Evolutionary conservation across 1,140 invertebrate genomes (phyloP).

Genomic region (Oryctes rhinoceros): DNA sequence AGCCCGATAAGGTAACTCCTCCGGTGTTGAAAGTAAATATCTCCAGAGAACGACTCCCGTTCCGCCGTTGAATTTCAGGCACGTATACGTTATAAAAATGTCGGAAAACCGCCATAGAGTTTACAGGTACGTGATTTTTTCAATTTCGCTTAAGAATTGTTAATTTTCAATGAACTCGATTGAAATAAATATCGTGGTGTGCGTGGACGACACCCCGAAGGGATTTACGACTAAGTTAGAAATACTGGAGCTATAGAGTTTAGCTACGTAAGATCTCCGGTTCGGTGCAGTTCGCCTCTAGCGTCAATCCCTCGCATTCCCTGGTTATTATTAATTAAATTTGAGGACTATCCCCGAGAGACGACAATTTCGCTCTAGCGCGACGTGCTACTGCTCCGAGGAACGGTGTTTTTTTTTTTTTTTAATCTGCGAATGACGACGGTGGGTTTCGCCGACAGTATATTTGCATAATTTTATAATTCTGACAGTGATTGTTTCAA

Average conservation of each 20-base stretch:
- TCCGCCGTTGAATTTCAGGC: conserved; percentile 27
- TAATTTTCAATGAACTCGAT: conserved; percentile 6
- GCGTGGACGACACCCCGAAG: no score
- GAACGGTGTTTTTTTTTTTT: conserved; percentile 1
- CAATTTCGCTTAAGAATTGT: not conserved
- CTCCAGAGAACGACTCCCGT: not conserved
- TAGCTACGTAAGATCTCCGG: not conserved
- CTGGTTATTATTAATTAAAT: conserved; percentile 15
- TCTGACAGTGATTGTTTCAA: not conserved
- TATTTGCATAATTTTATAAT: conserved; percentile 2
- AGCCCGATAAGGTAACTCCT: conserved; percentile 28
- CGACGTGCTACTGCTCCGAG: not conserved
- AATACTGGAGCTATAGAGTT: not conserved
- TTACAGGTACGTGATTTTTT: not conserved
- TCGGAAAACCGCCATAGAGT: not conserved
- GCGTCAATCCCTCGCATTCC: not conserved
- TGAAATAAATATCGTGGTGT: not conserved
- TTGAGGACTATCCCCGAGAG: not conserved
- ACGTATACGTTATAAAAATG: conserved; percentile 21
- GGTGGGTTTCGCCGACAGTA: not conserved
- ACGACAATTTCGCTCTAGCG: not conserved
- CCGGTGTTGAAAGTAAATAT: conserved; percentile 16
- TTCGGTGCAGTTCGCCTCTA: not conserved
- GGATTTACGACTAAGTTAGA: not conserved
- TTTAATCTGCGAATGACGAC: not conserved